phyloP scores from a whole-genome alignment of 1,140 invertebrate species.

The Heliconius melpomene region DNA sequence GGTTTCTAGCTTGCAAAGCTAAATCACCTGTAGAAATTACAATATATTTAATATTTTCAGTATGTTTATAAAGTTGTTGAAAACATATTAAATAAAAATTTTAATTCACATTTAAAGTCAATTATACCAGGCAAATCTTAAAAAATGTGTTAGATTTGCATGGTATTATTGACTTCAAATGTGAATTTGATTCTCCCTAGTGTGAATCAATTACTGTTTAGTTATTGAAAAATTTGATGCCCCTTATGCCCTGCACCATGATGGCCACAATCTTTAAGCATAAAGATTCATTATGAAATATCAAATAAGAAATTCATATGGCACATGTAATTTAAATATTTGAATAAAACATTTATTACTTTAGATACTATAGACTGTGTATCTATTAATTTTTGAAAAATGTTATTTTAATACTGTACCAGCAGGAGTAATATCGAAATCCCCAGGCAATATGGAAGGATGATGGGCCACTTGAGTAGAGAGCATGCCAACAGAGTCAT shows the following conservation, averaged over 20 bases:
- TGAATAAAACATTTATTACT: background rate
- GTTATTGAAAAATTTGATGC: too few species aligned
- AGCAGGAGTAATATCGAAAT: conserved; percentile 93
- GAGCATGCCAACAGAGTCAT: conserved; percentile 91
- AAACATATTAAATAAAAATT: too few species aligned
- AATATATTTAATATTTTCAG: conserved; percentile 12
- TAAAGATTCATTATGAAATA: too few species aligned
- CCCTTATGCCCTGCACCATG: too few species aligned
- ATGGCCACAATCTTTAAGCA: too few species aligned
- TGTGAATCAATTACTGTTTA: too few species aligned
- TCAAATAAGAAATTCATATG: too few species aligned
- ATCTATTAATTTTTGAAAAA: background rate
- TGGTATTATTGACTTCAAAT: too few species aligned
- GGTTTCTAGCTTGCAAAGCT: conserved; percentile 82
- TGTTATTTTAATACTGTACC: conserved; percentile 69
- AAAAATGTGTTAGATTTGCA: too few species aligned
- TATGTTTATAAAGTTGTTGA: background rate
- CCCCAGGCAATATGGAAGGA: conserved; percentile 94
- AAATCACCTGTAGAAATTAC: conserved; percentile 79
- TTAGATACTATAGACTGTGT: background rate
- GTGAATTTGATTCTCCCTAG: too few species aligned
- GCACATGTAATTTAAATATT: background rate
- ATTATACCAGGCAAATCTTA: too few species aligned
- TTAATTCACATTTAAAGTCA: too few species aligned
- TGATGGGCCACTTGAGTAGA: conserved; percentile 91